Evolutionary conservation across 2,113 vertebrate genomes (phyloP).

Genomic region (Hymenochirus boettgeri): DNA sequence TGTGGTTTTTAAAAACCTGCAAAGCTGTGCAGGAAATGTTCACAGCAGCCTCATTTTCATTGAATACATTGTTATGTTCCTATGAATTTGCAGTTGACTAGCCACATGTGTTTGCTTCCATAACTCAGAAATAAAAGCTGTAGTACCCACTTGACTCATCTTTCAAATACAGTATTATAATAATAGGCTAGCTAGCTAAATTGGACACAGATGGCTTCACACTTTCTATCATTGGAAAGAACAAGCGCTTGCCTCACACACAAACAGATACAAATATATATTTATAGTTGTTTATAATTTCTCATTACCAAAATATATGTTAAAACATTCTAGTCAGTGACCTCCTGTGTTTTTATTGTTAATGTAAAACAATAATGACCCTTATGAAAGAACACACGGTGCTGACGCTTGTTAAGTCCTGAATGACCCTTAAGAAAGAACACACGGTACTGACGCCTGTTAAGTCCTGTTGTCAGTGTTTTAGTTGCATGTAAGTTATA

Average conservation of each 20-base stretch:
- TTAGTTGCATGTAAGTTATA: too few relatives aligned
- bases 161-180: constrained; percentile 43
- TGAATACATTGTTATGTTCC: constrained; percentile 44
- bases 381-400: too few relatives aligned
- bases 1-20: constrained; percentile 42
- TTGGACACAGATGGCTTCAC: constrained; percentile 43
- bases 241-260: constrained; percentile 13
- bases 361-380: too few relatives aligned
- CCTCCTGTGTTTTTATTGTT: background rate
- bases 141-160: constrained; percentile 42
- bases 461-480: too few relatives aligned
- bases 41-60: constrained; percentile 41
- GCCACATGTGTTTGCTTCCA: constrained; percentile 43
- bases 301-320: background rate
- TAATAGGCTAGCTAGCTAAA: constrained; percentile 42
- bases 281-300: background rate
- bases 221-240: constrained; percentile 37
- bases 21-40: constrained; percentile 38
- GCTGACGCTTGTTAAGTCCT: too few relatives aligned
- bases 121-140: constrained; percentile 44
- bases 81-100: constrained; percentile 43
- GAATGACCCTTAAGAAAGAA: too few relatives aligned
- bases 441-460: too few relatives aligned
- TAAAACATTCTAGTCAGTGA: background rate
- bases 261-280: constrained; percentile 16